phyloP scores from a whole-genome alignment of 1,140 invertebrate genomes.

The Laodelphax striatellus region DNA sequence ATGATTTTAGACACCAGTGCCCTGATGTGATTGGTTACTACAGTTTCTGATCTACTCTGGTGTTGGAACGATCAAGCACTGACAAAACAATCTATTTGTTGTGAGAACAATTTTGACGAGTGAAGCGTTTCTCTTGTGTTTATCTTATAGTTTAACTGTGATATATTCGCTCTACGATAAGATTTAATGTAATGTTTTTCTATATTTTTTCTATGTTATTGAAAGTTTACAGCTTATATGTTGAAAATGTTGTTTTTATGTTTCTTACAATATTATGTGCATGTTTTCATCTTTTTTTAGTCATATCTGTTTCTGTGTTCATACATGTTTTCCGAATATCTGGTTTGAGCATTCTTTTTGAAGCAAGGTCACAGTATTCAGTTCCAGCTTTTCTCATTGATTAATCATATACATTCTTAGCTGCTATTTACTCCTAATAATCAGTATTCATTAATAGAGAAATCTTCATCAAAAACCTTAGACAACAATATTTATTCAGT shows the following conservation, averaged over 20 bases:
- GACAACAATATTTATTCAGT: neutral
- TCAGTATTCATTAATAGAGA: neutral
- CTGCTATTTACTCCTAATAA: neutral
- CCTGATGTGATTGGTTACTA: too few relatives aligned
- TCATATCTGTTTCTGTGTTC: neutral
- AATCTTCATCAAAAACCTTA: neutral
- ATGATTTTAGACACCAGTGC: neutral
- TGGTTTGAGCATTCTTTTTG: neutral
- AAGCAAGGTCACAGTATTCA: neutral
- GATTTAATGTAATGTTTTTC: neutral
- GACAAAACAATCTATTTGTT: neutral
- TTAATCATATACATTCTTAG: neutral
- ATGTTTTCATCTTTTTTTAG: neutral
- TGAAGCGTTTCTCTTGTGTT: neutral
- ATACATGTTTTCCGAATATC: neutral
- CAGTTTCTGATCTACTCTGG: too few relatives aligned
- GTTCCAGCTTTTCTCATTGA: neutral
- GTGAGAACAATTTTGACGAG: neutral
- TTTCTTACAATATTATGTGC: neutral
- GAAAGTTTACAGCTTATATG: neutral
- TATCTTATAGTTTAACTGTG: conserved; percentile 1
- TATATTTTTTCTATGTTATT: neutral
- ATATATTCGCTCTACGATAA: neutral
- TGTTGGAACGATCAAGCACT: too few relatives aligned
- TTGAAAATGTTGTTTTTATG: neutral